A percentile compares a stretch with the other conserved stretches of the same genome.
Evolutionary conservation across 2,113 vertebrate genomes (phyloP).

Genomic region (Rhombomys opimus): DNA sequence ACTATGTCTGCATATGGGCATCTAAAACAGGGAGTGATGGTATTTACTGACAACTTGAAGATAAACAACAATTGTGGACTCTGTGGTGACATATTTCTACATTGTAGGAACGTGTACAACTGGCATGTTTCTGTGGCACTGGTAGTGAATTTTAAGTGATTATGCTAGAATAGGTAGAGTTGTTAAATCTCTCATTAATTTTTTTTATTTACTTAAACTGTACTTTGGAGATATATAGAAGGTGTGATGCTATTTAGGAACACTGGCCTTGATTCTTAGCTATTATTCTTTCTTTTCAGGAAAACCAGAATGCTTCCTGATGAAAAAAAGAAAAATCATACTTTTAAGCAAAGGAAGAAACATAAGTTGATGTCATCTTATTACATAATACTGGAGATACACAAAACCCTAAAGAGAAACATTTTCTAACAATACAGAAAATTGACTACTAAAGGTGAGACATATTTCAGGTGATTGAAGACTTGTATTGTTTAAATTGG

Average conservation of each 20-base stretch:
- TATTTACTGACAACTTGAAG: slow-evolving; percentile 60
- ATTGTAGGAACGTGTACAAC: not conserved
- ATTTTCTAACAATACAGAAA: not conserved
- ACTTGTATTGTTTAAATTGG: not conserved
- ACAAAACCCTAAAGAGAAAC: not conserved
- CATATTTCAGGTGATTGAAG: not conserved
- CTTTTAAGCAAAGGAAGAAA: not conserved
- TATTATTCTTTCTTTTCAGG: not conserved
- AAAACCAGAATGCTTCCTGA: not conserved
- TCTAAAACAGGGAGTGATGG: not conserved
- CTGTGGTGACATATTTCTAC: not conserved
- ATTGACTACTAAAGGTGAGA: not conserved
- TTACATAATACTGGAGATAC: not conserved
- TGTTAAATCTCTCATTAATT: not conserved
- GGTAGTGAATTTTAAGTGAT: not conserved
- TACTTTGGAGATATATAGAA: not conserved
- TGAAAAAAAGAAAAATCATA: not conserved
- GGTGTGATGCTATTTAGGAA: not conserved
- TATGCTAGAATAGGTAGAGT: slow-evolving; percentile 2
- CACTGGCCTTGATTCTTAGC: not conserved
- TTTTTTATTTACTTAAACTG: not conserved
- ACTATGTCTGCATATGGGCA: not conserved
- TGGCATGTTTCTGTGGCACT: not conserved
- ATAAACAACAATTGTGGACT: not conserved
- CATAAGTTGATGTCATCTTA: not conserved